Base-by-base conservation (phyloP, 2,113 vertebrate species). In the Heliornis fulica region DNA sequence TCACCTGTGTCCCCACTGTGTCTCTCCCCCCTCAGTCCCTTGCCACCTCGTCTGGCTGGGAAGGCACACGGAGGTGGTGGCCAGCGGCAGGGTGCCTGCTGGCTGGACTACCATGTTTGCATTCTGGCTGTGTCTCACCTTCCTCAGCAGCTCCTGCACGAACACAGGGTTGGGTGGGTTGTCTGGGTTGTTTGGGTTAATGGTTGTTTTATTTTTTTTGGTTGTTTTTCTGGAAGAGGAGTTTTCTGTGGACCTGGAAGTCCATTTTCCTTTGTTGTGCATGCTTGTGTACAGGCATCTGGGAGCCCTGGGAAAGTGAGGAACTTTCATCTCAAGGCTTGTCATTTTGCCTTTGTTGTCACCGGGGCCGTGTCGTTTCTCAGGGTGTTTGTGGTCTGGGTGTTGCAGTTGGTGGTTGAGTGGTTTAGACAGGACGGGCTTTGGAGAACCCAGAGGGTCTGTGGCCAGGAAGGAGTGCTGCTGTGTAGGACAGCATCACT, bases 41-140 rank as follows among this genome's bases (percentile, higher is more conserved):
- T 54, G 83, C 90, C 87, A 17, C 36, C 83, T 2, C 2, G 1
- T 16, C 51, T n/a, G 56, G 0, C 2, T 0, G 21, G 65, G 6
- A 36, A 51, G 81, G 76, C 70, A 23, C 32, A 3, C 90, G 1
- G 19, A 70, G 81, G 78, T 13, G 92, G 50, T 81, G 92, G 20
- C 87, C 87, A 3, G 88, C 2, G 3, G 20, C 78, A 4, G 41
- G 48, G n/a, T n/a, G 78, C 71, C 76, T 68, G 89, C 89, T 54
- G 89, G 63, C 90, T 46, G 68, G 91, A 8, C 71, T 86, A 26
- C 91, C 89, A 54, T 91, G 14, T 94, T 48, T 60, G 63, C 91
- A 90, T 96, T 83, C 91, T 17, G 89, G 29, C 66, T 26, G 70
- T 93, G 94, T 79, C 87, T 95, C 90, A 72, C 93, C 89, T 91